A percentile compares a stretch with the other conserved stretches of the same genome.
These are phyloP conservation scores for Wasmannia auropunctata DNA, from an alignment of 1,140 invertebrate species.

Conservation along the genomic window DNA sequence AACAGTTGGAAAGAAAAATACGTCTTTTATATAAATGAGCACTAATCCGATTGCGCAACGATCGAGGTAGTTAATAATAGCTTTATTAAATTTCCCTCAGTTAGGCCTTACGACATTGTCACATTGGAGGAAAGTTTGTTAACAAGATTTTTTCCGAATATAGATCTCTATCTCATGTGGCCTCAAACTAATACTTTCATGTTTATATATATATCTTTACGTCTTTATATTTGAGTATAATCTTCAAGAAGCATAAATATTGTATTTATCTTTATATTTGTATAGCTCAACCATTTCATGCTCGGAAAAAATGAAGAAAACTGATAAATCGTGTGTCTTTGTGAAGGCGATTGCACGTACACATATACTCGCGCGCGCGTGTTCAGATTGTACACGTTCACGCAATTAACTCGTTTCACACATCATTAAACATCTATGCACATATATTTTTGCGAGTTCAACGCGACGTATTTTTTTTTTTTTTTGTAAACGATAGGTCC, in stretches of 20 bases:
- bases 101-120: conserved; percentile 23
- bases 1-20: background rate
- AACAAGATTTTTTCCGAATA: conserved; percentile 20
- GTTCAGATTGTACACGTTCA: background rate
- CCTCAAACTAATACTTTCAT: background rate
- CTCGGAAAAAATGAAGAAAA: background rate
- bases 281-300: background rate
- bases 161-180: background rate
- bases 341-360: no score
- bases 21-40: background rate
- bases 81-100: conserved; percentile 61
- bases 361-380: no score
- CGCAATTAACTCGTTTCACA: background rate
- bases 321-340: background rate
- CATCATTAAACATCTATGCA: background rate
- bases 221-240: background rate
- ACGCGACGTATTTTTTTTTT: background rate
- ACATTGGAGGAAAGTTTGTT: background rate
- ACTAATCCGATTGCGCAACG: conserved; percentile 57
- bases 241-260: background rate
- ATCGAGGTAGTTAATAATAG: conserved; percentile 53
- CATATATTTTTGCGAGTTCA: background rate
- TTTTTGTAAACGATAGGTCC: background rate
- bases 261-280: background rate
- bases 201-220: background rate